Conservation (phyloP, 2,888 invertebrate species). For the Loripinus fragilis region DNA sequence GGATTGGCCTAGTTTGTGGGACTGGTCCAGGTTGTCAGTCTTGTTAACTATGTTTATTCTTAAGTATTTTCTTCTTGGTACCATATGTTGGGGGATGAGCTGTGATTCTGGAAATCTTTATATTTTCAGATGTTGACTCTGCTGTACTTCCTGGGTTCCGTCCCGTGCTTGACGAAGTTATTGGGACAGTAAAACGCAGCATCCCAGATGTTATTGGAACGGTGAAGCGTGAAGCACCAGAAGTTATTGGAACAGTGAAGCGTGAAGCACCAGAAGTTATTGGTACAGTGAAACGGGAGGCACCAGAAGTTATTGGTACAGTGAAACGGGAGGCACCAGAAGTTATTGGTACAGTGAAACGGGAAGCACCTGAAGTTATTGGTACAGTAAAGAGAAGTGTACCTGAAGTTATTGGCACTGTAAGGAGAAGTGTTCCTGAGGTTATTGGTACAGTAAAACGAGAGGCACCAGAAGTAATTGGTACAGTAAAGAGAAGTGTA, state of each 20-base stretch:
- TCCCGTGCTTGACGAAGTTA: not conserved
- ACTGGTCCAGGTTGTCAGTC: too few relatives aligned
- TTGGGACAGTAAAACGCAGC: slow-evolving; percentile 1
- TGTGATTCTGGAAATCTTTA: too few relatives aligned
- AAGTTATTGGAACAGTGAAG: not conserved
- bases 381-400: not conserved
- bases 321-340: not conserved
- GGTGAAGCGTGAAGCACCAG: not conserved
- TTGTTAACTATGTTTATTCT: too few relatives aligned
- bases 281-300: not conserved
- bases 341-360: not conserved
- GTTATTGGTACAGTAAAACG: slow-evolving; percentile 4
- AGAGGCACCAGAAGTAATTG: not conserved
- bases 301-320: not conserved
- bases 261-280: not conserved
- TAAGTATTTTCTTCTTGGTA: too few relatives aligned
- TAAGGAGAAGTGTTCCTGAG: not conserved
- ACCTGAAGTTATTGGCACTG: not conserved
- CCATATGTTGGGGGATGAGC: too few relatives aligned
- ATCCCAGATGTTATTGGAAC: not conserved
- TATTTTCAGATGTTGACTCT: not conserved
- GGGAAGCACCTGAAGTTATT: not conserved
- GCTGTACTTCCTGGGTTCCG: slow-evolving; percentile 5
- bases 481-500: not conserved
- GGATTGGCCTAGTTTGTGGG: too few relatives aligned